Base-by-base conservation (phyloP, 2,113 vertebrate genomes). In the Scomber colias region DNA sequence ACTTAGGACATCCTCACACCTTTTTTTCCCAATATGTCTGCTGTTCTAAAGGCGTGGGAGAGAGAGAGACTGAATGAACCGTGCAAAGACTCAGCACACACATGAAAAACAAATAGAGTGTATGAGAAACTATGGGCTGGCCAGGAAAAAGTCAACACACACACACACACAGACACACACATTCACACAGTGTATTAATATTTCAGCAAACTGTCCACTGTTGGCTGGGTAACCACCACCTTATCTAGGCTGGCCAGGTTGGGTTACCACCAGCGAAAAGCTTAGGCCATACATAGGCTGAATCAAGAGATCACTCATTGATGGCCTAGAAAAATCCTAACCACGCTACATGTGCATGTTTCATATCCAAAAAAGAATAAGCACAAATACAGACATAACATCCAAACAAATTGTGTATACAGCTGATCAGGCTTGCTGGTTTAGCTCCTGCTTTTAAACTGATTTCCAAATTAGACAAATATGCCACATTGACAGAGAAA, bases 201-300 rank as follows among this genome's bases (percentile, higher is more conserved):
- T 94, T 96, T 95, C 68, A 95, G 77, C 82, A 90, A 71, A 27
- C 81, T 80, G 72, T 87, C 80, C 74, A 51, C 67, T 82, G 92
- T 93, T 89, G 92, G 91, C 94, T 30, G 56, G 92, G 94, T 84
- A 94, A 95, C 94, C 88, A 90, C 83, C 87, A 93, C 85, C 83
- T 87, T 92, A 94, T 94, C 95, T 89, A 72, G 83, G 62, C 76
- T 35, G 30, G 21, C 69, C 46, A 69, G 92, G 84, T 94, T 87
- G 75, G 77, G 86, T 95, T 95, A 93, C 94, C 78, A 24, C 44
- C 45, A 68, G 60, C 7, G 53, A 82, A 77, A 59, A 48, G 71
- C 78, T 75, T 56, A 70, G 83, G 56, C 63, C 48, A 59, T 50
- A 76, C 48, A 59, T 50, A 76, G 27, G 57, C 62, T 73, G 50